Evolutionary conservation across 64 coral and sea anemone genomes (phyloP).

Genomic region (Anthopleura sola): DNA sequence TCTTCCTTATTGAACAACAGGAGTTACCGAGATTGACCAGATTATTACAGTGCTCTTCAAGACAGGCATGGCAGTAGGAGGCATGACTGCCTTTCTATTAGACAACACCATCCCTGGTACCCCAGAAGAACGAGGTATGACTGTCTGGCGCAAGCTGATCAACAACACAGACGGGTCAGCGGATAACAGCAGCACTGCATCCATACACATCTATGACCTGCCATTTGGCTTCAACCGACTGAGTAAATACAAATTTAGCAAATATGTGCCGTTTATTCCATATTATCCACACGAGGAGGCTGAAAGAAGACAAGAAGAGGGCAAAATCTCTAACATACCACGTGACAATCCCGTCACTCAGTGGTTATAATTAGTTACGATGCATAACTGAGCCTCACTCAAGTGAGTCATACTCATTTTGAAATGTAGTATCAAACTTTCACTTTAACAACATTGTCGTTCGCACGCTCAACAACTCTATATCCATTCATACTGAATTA

Average conservation of each 20-base stretch:
- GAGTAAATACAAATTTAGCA: constrained; percentile 24
- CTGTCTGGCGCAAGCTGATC: constrained; percentile 23
- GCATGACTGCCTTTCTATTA: constrained; percentile 47
- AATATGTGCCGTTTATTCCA: constrained; percentile 55
- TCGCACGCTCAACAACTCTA: too few species aligned
- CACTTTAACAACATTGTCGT: too few species aligned
- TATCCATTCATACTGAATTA: too few species aligned
- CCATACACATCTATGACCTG: constrained; percentile 51
- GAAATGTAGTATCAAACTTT: too few species aligned
- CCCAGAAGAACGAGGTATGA: constrained; percentile 68
- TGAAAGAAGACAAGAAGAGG: neutral
- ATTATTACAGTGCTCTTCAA: constrained; percentile 68
- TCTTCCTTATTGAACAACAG: too few species aligned
- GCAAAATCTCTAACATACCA: too few species aligned
- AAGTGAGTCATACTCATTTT: too few species aligned
- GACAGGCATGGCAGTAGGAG: constrained; percentile 80
- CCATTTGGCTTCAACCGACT: constrained; percentile 60
- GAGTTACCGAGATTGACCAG: constrained; percentile 70
- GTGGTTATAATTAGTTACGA: too few species aligned
- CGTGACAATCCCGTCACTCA: too few species aligned
- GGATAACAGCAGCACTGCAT: constrained; percentile 6
- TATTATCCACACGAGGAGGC: neutral
- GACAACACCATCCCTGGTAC: constrained; percentile 80
- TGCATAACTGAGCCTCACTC: too few species aligned
- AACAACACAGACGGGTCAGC: neutral